Percentiles rank a stretch among this genome's conserved stretches.
Evolutionary conservation across 2,797 vertebrate genomes (phyloP).

Genomic region (Hemibagrus guttatus): DNA sequence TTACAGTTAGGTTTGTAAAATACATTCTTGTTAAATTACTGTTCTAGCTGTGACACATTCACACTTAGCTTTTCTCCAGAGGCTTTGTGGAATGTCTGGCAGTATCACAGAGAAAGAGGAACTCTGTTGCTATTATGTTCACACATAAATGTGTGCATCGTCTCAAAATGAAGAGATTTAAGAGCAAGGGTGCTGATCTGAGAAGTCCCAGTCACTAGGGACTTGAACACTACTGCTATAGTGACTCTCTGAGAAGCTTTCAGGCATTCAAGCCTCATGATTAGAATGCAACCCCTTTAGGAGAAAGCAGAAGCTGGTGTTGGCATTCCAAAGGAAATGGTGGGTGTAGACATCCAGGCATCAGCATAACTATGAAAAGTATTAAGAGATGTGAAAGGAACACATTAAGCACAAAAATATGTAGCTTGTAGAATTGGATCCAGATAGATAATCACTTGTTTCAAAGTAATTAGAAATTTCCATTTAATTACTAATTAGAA

Average conservation of each 20-base stretch:
- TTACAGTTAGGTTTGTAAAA: conserved; percentile 59
- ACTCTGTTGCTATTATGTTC: conserved; percentile 8
- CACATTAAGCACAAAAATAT: background rate
- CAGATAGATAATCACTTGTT: background rate
- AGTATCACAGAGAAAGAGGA: conserved; percentile 2
- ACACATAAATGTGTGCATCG: background rate
- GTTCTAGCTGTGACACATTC: conserved; percentile 47
- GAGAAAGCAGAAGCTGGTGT: background rate
- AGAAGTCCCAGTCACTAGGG: background rate
- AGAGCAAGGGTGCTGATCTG: background rate
- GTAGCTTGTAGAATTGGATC: background rate
- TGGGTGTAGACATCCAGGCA: background rate
- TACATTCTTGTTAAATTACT: conserved; percentile 14
- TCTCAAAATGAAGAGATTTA: background rate
- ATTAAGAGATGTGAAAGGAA: background rate
- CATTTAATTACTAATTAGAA: background rate
- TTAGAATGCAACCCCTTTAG: conserved; percentile 4
- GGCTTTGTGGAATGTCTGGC: background rate
- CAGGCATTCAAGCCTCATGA: background rate
- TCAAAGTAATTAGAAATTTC: background rate
- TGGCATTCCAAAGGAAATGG: conserved; percentile 19
- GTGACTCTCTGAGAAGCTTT: background rate
- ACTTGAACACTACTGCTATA: background rate
- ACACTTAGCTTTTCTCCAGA: conserved; percentile 38
- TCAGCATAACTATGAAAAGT: conserved; percentile 6